Percentiles rank a stretch among this genome's conserved stretches.
Evolutionary conservation across 2,113 vertebrate genomes (phyloP).

Genomic region (Felis catus): F.catus_Fca126_mat1.0 CM031420.1:28281501-28282000

Average conservation of each 20-base stretch:
- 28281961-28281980: neutral
- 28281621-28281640: too few relatives aligned
- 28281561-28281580: too few relatives aligned
- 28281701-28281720: too few relatives aligned
- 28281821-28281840: neutral
- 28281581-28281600: too few relatives aligned
- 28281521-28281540: neutral
- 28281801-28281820: neutral
- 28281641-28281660: too few relatives aligned
- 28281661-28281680: too few relatives aligned
- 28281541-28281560: too few relatives aligned
- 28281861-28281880: neutral
- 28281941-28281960: neutral
- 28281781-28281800: neutral
- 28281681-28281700: too few relatives aligned
- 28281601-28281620: too few relatives aligned
- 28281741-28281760: too few relatives aligned
- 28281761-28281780: neutral
- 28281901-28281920: neutral
- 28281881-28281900: neutral
- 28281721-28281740: too few relatives aligned
- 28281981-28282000: neutral
- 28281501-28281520: neutral
- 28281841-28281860: neutral
- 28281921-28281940: neutral